These are phyloP conservation scores for Drosophila orena DNA, from an alignment of 1,140 invertebrate species.

Conservation along the genomic window DNA sequence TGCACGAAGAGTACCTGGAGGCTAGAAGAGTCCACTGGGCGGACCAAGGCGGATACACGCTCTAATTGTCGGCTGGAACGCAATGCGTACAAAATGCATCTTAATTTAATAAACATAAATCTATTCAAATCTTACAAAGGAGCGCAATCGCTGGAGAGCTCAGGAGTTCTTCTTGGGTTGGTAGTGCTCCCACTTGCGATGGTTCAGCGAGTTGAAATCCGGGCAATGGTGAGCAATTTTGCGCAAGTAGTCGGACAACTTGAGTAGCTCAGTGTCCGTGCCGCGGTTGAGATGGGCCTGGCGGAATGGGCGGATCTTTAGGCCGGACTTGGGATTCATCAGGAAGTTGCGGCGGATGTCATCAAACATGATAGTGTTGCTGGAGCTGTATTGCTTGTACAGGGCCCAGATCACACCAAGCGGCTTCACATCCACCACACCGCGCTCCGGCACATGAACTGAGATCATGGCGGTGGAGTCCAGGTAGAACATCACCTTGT, in stretches of 20 bases:
- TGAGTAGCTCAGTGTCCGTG: slow-evolving; percentile 93
- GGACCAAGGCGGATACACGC: slow-evolving; percentile 79
- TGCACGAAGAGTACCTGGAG: slow-evolving; percentile 77
- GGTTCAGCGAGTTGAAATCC: slow-evolving; percentile 94
- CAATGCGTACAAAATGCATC: slow-evolving; percentile 55
- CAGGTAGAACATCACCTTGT: slow-evolving; percentile 97
- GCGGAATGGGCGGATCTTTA: slow-evolving; percentile 95
- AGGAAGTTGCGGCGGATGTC: slow-evolving; percentile 98
- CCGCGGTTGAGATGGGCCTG: slow-evolving; percentile 95
- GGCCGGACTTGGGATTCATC: slow-evolving; percentile 98
- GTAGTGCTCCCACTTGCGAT: slow-evolving; percentile 96
- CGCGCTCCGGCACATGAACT: slow-evolving; percentile 89
- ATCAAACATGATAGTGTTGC: slow-evolving; percentile 99
- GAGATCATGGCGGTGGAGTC: slow-evolving; percentile 98
- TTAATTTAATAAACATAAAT: slow-evolving; percentile 80
- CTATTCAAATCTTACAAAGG: slow-evolving; percentile 49
- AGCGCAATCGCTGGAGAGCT: slow-evolving; percentile 9
- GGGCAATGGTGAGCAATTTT: slow-evolving; percentile 92
- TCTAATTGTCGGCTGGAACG: slow-evolving; percentile 45
- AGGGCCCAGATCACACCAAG: slow-evolving; percentile 99
- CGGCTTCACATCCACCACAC: slow-evolving; percentile 94
- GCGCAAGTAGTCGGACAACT: slow-evolving; percentile 93
- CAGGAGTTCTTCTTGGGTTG: slow-evolving; percentile 85
- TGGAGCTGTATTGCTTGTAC: slow-evolving; percentile 93
- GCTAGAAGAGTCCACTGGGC: slow-evolving; percentile 80